Evolutionary conservation across 2,888 invertebrate genomes (phyloP).

Genomic region (Penaeus monodon): DNA sequence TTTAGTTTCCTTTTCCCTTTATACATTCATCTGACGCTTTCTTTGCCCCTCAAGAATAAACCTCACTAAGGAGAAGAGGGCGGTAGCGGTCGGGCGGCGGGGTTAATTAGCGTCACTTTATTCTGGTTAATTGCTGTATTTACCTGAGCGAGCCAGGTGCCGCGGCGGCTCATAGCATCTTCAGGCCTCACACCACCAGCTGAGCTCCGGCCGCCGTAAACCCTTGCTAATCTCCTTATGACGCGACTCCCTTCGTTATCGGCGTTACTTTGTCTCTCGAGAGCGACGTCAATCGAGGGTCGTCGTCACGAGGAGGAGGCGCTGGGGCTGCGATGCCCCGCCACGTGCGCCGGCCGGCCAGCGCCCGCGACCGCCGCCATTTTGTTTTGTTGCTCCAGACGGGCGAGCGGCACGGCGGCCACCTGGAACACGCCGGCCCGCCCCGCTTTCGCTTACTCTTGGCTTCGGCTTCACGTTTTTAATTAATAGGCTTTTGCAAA

Average conservation of each 20-base stretch:
- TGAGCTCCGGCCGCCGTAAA: too few relatives aligned
- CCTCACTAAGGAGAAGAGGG: too few relatives aligned
- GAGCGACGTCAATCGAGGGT: too few relatives aligned
- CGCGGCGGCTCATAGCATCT: constrained; percentile 12
- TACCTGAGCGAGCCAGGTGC: constrained; percentile 51
- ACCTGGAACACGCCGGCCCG: constrained; percentile 33
- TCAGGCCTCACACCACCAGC: too few relatives aligned
- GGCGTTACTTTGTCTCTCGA: too few relatives aligned
- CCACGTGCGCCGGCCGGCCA: constrained; percentile 35
- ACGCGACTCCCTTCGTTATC: too few relatives aligned
- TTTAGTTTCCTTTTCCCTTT: too few relatives aligned
- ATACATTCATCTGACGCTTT: too few relatives aligned
- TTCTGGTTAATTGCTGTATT: constrained; percentile 56
- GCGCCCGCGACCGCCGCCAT: constrained; percentile 40
- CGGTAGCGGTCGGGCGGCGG: constrained; percentile 20
- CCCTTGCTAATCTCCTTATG: too few relatives aligned
- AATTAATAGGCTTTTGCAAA: too few relatives aligned
- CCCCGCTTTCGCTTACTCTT: constrained; percentile 27
- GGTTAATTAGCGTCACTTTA: constrained; percentile 50
- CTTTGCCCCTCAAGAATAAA: too few relatives aligned
- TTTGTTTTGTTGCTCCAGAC: constrained; percentile 32
- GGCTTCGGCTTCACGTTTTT: not conserved
- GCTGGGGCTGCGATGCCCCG: constrained; percentile 10
- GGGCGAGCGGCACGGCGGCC: constrained; percentile 33
- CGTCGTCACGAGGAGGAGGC: constrained; percentile 4